phyloP scores from a whole-genome alignment of 1,140 invertebrate genomes.

The Leptinotarsa lineolata region DNA sequence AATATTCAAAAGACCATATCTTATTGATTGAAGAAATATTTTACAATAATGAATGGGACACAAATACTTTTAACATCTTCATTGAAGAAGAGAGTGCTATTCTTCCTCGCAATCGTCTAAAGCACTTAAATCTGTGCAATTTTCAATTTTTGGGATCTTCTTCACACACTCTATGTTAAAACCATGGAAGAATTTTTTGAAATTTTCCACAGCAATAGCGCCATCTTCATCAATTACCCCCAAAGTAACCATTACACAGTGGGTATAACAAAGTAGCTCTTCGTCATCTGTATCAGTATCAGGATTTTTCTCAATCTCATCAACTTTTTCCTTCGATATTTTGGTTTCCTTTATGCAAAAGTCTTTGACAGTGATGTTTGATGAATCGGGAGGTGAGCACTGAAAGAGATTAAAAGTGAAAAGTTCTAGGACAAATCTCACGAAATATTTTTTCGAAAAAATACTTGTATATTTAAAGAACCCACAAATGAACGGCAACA shows the following conservation, averaged over 20 bases:
- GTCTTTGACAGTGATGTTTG: conserved; percentile 4
- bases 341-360: conserved; percentile 9
- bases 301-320: background rate
- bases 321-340: background rate
- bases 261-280: background rate
- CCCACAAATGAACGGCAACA: no score
- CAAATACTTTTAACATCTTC: no score
- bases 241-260: conserved; percentile 3
- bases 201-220: background rate
- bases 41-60: no score
- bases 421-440: no score
- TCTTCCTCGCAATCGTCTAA: conserved; percentile 3
- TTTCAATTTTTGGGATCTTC: background rate
- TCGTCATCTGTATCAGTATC: background rate
- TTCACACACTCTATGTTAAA: conserved; percentile 10
- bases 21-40: no score
- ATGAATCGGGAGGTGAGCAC: background rate
- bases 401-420: background rate
- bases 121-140: conserved; percentile 9
- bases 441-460: no score
- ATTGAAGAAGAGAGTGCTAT: no score
- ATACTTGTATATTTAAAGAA: no score
- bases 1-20: no score
- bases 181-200: background rate
- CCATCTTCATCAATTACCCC: conserved; percentile 9